A percentile compares a stretch with the other conserved stretches of the same genome.
phyloP scores from a whole-genome alignment of 2,797 vertebrate genomes.

The Clamator glandarius region DNA sequence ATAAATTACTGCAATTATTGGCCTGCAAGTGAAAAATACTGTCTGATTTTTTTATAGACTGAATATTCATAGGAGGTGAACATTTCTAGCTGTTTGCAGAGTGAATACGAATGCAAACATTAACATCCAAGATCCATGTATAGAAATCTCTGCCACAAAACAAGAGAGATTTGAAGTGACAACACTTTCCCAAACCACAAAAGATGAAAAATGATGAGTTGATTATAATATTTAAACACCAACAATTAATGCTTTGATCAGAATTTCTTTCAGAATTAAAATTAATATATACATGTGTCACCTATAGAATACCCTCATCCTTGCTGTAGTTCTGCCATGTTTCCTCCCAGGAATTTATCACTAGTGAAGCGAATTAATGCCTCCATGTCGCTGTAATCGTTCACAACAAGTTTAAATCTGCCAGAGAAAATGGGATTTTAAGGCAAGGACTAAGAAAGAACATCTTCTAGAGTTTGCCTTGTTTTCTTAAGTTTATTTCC shows the following conservation, averaged over 20 bases:
- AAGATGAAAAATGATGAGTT: background rate
- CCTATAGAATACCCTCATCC: background rate
- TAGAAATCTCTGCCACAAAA: conserved; percentile 32
- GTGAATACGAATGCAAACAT: conserved; percentile 60
- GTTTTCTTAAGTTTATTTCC: background rate
- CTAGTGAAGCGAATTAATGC: background rate
- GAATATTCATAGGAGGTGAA: conserved; percentile 59
- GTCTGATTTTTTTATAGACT: conserved; percentile 15
- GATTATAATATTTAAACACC: background rate
- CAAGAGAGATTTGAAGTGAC: conserved; percentile 10
- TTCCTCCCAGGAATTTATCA: background rate
- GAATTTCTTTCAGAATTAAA: conserved; percentile 3
- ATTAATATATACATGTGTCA: background rate
- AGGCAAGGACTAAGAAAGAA: background rate
- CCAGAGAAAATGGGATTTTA: background rate
- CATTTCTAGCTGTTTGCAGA: background rate
- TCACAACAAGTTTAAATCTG: background rate
- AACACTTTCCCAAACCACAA: background rate
- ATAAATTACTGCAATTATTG: conserved; percentile 49
- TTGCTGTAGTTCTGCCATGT: background rate
- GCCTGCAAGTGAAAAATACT: conserved; percentile 23
- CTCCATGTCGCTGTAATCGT: background rate
- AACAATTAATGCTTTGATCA: background rate
- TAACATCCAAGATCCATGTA: conserved; percentile 23
- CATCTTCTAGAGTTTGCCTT: background rate